Base-by-base conservation (phyloP, 2,797 vertebrate genomes). In the Potorous gilbertii region DNA sequence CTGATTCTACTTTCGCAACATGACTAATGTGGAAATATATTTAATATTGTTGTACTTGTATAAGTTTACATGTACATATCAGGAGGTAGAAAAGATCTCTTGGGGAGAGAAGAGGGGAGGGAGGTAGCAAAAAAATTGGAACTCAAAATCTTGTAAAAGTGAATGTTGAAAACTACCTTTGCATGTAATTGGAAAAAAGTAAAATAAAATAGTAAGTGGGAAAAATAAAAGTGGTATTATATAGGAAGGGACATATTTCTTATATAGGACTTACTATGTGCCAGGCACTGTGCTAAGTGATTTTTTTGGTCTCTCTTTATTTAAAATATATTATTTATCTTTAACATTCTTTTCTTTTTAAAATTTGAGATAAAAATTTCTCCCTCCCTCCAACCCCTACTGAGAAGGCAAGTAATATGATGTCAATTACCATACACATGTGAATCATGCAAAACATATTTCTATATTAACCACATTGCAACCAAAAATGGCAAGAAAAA, bases 261-360 rank as follows among this genome's bases (percentile, higher is more conserved):
- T 34, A 34, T 13, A 34, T 34, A 34, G 10, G 31, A 3, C 29
- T 1, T 62, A 62, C 11, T 56, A 1, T 34, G 31, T 62, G 27
- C 56, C 52, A 52, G 52, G 52, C 52, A 52, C 52, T 34, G 31
- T 62, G 92, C 97, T 94, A 94, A 95, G 94, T 31, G 87, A 66
- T 92, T 29, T 93, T 27, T 16, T 92, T 52, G 52, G 52, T 52
- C 93, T 94, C 92, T 91, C 56, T 54, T 21, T 59, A 27, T 34
- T 56, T 6, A 55, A 87, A 46, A 40, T 9, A 91, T 56, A 12
- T 56, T 93, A n/a, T 91, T 74, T 56, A 31, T 31, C n/a, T 34
- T 66, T n/a, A 66, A n/a, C 14, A 66, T 66, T 66, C 57, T 66
- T n/a, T 66, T 66, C 5, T 66, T n/a, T 66, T 18, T n/a, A n/a